Percentiles rank a stretch among this genome's conserved stretches.
Evolutionary conservation across 2,113 vertebrate species (phyloP).

Genomic region (Probosciger aterrimus): DNA sequence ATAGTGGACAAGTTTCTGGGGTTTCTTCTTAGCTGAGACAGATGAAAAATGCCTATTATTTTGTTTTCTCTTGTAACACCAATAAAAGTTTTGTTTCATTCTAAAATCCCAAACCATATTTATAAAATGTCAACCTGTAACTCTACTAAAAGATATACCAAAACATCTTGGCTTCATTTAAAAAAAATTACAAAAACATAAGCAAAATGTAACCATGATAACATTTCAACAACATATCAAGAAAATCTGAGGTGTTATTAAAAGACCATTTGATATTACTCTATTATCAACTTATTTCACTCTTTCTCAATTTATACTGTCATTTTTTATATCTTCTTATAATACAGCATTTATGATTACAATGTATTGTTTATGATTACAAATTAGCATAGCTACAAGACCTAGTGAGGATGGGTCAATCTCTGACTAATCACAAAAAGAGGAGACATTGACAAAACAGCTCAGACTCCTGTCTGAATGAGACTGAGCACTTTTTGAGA

Average conservation of each 20-base stretch:
- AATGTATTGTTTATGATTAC: neutral
- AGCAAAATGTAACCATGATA: neutral
- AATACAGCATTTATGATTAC: neutral
- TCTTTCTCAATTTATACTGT: neutral
- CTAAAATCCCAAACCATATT: neutral
- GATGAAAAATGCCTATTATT: neutral
- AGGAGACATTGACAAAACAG: neutral
- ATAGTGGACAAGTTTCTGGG: neutral
- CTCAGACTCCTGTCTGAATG: neutral
- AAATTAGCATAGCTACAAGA: neutral
- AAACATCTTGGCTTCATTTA: neutral
- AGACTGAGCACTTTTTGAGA: neutral
- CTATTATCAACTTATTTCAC: neutral
- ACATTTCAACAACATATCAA: neutral
- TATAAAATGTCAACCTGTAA: neutral
- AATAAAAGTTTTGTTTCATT: neutral
- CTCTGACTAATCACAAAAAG: neutral
- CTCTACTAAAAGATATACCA: neutral
- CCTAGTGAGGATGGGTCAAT: neutral
- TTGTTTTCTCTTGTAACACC: neutral
- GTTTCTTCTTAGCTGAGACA: neutral
- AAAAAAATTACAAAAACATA: neutral
- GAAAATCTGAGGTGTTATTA: neutral
- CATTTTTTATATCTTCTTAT: neutral
- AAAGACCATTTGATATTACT: neutral